These are phyloP conservation scores for Bryconaethiops microstoma DNA, from an alignment of 2,797 vertebrate species.

Conservation along the genomic window DNA sequence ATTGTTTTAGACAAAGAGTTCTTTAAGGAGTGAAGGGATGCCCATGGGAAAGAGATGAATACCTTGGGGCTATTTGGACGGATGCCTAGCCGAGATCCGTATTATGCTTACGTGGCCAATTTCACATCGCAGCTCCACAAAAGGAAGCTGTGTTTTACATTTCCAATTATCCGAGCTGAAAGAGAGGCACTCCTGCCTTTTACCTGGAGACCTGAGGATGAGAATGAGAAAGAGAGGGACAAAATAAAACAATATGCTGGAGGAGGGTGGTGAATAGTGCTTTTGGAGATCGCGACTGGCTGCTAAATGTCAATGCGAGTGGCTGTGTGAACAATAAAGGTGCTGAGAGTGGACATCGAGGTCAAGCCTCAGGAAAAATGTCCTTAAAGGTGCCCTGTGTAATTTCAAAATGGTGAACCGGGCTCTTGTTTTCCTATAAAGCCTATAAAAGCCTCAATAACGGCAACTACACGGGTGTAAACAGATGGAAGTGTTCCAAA, in stretches of 20 bases:
- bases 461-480: neutral
- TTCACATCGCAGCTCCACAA: slow-evolving; percentile 16
- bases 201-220: slow-evolving; percentile 35
- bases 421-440: neutral
- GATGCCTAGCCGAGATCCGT: slow-evolving; percentile 44
- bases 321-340: slow-evolving; percentile 32
- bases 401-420: neutral
- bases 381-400: slow-evolving; percentile 11
- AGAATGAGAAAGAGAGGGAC: slow-evolving; percentile 24
- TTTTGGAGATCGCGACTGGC: slow-evolving; percentile 15
- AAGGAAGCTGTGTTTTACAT: slow-evolving; percentile 46
- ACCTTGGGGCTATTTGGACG: too few species aligned
- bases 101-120: slow-evolving; percentile 37
- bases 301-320: slow-evolving; percentile 35
- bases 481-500: too few species aligned
- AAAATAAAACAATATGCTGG: neutral
- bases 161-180: slow-evolving; percentile 47
- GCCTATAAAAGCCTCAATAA: neutral
- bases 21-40: slow-evolving; percentile 24
- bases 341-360: neutral
- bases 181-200: slow-evolving; percentile 10
- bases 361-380: slow-evolving; percentile 14
- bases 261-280: slow-evolving; percentile 8
- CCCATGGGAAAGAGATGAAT: slow-evolving; percentile 13
- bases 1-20: slow-evolving; percentile 36